Evolutionary conservation across 1,140 invertebrate genomes (phyloP).

Genomic region (Augochlora pura): DNA sequence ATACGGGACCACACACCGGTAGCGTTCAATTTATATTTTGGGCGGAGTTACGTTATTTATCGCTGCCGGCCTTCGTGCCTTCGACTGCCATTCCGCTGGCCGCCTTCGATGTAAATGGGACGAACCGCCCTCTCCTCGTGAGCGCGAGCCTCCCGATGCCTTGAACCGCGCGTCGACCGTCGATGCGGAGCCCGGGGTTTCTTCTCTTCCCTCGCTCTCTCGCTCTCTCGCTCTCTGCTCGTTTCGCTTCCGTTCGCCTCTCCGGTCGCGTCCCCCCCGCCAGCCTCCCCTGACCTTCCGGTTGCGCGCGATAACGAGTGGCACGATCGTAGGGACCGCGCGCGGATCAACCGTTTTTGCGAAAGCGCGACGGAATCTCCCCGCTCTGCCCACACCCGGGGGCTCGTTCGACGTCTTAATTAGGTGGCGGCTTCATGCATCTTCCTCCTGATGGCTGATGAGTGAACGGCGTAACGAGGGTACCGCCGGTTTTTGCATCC

Average conservation of each 20-base stretch:
- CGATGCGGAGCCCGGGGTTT: slow-evolving; percentile 34
- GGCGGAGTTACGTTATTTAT: slow-evolving; percentile 75
- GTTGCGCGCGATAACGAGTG: slow-evolving; percentile 37
- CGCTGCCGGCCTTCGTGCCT: slow-evolving; percentile 65
- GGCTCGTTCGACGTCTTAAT: not conserved
- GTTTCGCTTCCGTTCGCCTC: not conserved
- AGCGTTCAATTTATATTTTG: slow-evolving; percentile 77
- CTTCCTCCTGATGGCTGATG: not conserved
- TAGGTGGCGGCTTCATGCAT: not conserved
- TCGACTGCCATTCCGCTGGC: slow-evolving; percentile 69
- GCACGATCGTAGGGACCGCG: slow-evolving; percentile 9
- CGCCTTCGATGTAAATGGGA: slow-evolving; percentile 69
- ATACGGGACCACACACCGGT: slow-evolving; percentile 73
- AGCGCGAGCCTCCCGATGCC: slow-evolving; percentile 23
- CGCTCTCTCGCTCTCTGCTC: no score
- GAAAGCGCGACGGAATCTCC: no score
- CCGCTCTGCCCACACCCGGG: not conserved
- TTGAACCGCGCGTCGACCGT: slow-evolving; percentile 55
- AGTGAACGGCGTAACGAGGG: not conserved
- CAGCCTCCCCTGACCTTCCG: slow-evolving; percentile 26
- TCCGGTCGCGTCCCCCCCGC: not conserved
- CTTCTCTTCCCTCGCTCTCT: not conserved
- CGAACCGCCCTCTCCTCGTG: slow-evolving; percentile 53
- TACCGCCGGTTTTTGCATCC: not conserved
- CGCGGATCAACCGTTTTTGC: no score